phyloP scores from a whole-genome alignment of 35 echinoderm and acorn worm species.

The Apostichopus californicus region DNA sequence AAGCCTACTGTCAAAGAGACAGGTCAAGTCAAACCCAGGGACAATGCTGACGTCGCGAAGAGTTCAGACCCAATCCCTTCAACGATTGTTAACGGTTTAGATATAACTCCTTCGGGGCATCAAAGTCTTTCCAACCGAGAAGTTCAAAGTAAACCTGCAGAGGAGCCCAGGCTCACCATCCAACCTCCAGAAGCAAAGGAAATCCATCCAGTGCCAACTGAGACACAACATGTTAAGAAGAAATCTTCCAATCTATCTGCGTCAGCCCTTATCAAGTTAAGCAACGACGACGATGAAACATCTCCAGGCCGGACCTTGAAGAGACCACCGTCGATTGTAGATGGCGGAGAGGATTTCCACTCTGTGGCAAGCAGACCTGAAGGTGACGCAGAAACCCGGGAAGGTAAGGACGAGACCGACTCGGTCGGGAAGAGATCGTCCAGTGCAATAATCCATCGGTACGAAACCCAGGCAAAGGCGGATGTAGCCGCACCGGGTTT shows the following conservation, averaged over 20 bases:
- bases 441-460: neutral
- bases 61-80: neutral
- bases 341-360: neutral
- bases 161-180: neutral
- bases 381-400: neutral
- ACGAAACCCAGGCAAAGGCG: neutral
- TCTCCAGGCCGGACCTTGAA: neutral
- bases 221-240: neutral
- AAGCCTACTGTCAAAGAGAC: neutral
- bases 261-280: slow-evolving; percentile 32
- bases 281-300: neutral
- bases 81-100: neutral
- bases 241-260: slow-evolving; percentile 39
- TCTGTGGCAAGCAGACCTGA: neutral
- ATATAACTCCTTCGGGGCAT: neutral
- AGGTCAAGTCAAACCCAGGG: neutral
- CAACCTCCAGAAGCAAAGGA: neutral
- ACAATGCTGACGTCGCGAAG: neutral
- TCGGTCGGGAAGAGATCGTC: neutral
- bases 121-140: neutral
- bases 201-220: neutral
- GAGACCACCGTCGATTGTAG: slow-evolving; percentile 24
- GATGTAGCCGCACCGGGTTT: neutral
- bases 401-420: slow-evolving; percentile 24
- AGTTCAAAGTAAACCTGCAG: neutral